Base-by-base conservation (phyloP, 2,888 invertebrate genomes). In the Zaprionus obscuricornis region DNA sequence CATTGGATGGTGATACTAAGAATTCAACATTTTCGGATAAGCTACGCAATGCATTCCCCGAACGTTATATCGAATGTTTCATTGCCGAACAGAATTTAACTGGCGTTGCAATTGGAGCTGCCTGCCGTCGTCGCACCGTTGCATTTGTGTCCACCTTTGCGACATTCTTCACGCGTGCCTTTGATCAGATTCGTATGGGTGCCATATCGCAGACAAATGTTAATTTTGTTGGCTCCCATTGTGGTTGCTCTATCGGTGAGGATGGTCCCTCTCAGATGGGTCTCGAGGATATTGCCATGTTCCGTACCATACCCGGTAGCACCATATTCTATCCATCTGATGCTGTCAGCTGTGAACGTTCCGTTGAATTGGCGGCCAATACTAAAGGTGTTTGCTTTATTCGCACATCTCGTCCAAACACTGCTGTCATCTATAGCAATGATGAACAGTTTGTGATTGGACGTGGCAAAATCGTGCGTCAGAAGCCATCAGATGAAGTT, bases 221-320 rank as follows among this genome's bases (percentile, higher is more conserved):
- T 13, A 99, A 99, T 91, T 96, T 98, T 90, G 97, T 92, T 59
- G 98, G 98, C 0, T 99, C 99, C 0, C 99, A 99, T 91, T 98
- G 97, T 90, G 99, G 99, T 33, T 96, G 98, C 14, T 97, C 97
- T 86, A 99, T 99, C 91, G 99, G 98, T 22, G 98, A 98, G 91
- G 99, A 99, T 91, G 99, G 99, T 0, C 99, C 99, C 11, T 97
- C 97, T 52, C 99, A 99, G 92, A 99, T 99, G 99, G 99, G 97
- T 2, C 92, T 99, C n/a, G 99, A 99, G 91, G 99, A 99, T 90
- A 90, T 99, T 56, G 96, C 98, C 0, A 93, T 99, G 92, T 99
- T 99, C 94, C 93, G 99, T 31, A 91, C 96, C 2, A 93, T 99
- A 69, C 97, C 98, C 47, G 95, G 95, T 58, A 92, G 93, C 66